phyloP scores from a whole-genome alignment of 2,797 vertebrate species.

The Semotilus atromaculatus region DNA sequence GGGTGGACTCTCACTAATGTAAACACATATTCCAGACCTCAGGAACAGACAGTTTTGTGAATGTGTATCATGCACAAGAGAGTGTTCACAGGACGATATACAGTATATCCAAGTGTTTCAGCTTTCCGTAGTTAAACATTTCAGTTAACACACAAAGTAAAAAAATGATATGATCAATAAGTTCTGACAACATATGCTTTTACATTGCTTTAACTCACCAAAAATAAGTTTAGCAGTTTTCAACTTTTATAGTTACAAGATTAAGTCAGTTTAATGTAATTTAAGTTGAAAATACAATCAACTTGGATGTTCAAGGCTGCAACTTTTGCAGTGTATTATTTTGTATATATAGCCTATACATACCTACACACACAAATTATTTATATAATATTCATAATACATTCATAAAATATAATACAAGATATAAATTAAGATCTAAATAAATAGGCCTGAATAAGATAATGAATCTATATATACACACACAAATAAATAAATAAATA shows the following conservation, averaged over 20 bases:
- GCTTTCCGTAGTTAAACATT: background rate
- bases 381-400: background rate
- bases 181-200: no score
- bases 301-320: no score
- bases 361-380: no score
- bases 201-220: no score
- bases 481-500: background rate
- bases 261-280: no score
- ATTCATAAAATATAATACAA: background rate
- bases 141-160: background rate
- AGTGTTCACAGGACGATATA: slow-evolving; percentile 15
- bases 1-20: slow-evolving; percentile 52
- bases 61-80: slow-evolving; percentile 36
- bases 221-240: no score
- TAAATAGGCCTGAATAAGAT: background rate
- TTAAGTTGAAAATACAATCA: no score
- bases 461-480: background rate
- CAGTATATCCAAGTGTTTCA: background rate
- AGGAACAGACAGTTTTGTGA: slow-evolving; percentile 32
- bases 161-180: no score
- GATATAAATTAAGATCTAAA: background rate
- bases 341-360: no score
- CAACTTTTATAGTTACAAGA: no score
- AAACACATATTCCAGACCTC: slow-evolving; percentile 51
- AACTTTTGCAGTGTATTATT: no score